These are phyloP conservation scores for Intellagama lesueurii DNA, from an alignment of 2,797 vertebrate genomes.

Conservation along the genomic window DNA sequence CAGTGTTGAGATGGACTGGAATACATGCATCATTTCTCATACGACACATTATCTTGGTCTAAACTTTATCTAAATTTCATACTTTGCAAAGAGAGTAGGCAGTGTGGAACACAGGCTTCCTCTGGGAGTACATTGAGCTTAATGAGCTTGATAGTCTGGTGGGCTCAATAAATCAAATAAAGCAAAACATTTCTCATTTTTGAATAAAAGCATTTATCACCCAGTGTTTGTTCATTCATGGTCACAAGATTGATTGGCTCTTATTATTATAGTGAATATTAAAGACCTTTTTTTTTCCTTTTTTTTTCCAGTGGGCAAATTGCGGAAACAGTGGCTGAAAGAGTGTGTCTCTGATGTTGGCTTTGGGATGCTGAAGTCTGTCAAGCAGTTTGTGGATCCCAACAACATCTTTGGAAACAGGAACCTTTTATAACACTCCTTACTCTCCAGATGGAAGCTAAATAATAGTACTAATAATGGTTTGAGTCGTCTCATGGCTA, in stretches of 20 bases:
- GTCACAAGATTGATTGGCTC: constrained; percentile 98
- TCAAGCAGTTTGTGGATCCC: constrained; percentile 97
- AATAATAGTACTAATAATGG: constrained; percentile 47
- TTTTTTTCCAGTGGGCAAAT: constrained; percentile 94
- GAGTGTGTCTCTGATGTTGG: constrained; percentile 94
- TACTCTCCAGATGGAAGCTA: constrained; percentile 67
- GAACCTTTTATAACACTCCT: constrained; percentile 91
- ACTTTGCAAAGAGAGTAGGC: constrained; percentile 79
- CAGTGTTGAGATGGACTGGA: constrained; percentile 52
- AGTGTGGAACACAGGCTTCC: constrained; percentile 87
- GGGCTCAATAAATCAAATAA: constrained; percentile 99
- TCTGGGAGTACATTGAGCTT: constrained; percentile 93
- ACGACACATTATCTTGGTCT: constrained; percentile 68
- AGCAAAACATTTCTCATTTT: constrained; percentile 99
- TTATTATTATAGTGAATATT: constrained; percentile 90
- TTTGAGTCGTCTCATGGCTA: constrained; percentile 72
- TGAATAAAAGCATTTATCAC: constrained; percentile 99
- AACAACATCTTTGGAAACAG: constrained; percentile 97
- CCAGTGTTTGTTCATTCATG: constrained; percentile 98
- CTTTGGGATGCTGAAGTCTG: constrained; percentile 94
- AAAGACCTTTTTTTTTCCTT: constrained; percentile 85
- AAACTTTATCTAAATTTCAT: constrained; percentile 79
- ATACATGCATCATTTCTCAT: constrained; percentile 69
- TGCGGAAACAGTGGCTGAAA: constrained; percentile 97
- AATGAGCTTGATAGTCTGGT: constrained; percentile 99